These are phyloP conservation scores for Lophochroa leadbeateri DNA, from an alignment of 2,113 vertebrate species.

Conservation along the genomic window DNA sequence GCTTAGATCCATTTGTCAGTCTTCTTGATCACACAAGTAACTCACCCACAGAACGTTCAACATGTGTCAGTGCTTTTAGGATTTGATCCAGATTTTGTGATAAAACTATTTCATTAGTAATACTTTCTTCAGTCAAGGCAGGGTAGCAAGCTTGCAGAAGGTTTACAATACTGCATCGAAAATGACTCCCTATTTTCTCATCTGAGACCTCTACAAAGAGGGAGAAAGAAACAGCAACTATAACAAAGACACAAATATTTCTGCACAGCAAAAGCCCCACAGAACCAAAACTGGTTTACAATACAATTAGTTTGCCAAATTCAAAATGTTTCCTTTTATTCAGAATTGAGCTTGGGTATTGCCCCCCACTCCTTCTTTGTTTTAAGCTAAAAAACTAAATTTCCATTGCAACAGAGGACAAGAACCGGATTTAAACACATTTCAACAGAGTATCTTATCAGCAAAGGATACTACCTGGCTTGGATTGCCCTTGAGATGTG, in stretches of 20 bases:
- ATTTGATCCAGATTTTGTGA: constrained; percentile 82
- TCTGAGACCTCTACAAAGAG: constrained; percentile 72
- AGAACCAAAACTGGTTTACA: neutral
- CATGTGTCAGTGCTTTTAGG: constrained; percentile 75
- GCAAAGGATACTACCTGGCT: constrained; percentile 77
- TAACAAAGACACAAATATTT: neutral
- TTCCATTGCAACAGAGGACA: neutral
- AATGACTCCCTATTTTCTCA: constrained; percentile 73
- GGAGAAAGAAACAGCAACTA: neutral
- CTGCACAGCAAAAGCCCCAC: neutral
- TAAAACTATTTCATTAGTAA: constrained; percentile 76
- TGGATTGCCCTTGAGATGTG: constrained; percentile 73
- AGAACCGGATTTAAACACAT: neutral
- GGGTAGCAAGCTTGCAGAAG: constrained; percentile 86
- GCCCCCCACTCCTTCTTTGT: neutral
- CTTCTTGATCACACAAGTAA: neutral
- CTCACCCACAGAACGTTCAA: constrained; percentile 79
- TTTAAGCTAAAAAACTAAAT: neutral
- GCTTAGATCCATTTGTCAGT: neutral
- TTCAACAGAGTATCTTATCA: neutral
- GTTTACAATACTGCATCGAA: constrained; percentile 84
- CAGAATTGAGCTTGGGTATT: neutral
- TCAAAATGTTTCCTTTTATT: neutral
- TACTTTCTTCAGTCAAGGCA: constrained; percentile 82
- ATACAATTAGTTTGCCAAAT: neutral